Conservation (phyloP, 2,888 invertebrate species). For the Sericinus montela region DNA sequence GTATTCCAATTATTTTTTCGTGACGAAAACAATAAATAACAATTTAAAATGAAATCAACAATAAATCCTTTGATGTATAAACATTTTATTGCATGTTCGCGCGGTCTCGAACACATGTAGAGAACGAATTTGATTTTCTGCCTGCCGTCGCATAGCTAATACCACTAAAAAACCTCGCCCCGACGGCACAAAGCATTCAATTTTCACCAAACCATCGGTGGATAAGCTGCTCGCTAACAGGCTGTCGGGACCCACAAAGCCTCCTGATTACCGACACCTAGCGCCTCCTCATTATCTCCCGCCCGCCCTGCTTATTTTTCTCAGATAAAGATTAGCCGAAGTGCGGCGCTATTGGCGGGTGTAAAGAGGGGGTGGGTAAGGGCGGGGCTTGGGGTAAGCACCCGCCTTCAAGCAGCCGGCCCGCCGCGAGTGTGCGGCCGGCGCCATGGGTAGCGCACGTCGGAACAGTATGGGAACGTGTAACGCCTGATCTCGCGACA, state of each 20-base stretch:
- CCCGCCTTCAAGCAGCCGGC: slow-evolving; percentile 37
- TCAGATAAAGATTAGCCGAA: slow-evolving; percentile 77
- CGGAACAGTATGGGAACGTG: slow-evolving; percentile 47
- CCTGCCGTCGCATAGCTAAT: slow-evolving; percentile 23
- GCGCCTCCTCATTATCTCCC: slow-evolving; percentile 71
- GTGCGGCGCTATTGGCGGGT: slow-evolving; percentile 68
- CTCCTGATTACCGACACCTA: slow-evolving; percentile 67
- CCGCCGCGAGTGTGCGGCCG: slow-evolving; percentile 37
- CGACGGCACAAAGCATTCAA: slow-evolving; percentile 45
- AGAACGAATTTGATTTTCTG: slow-evolving; percentile 23
- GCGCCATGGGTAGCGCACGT: slow-evolving; percentile 48
- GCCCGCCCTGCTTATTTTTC: slow-evolving; percentile 77
- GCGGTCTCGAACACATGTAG: neutral
- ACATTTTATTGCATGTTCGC: neutral
- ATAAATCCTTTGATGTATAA: too few relatives aligned
- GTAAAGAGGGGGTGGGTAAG: slow-evolving; percentile 40
- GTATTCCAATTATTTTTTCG: too few relatives aligned
- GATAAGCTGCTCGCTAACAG: slow-evolving; percentile 54
- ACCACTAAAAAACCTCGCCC: slow-evolving; percentile 32
- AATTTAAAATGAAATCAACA: too few relatives aligned
- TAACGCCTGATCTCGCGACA: slow-evolving; percentile 58
- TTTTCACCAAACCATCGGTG: slow-evolving; percentile 66
- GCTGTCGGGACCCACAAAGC: slow-evolving; percentile 70
- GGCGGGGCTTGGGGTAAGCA: slow-evolving; percentile 38
- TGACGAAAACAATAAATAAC: too few relatives aligned